Evolutionary conservation across 2,888 invertebrate species (phyloP).

Genomic region (Muscina levida): DNA sequence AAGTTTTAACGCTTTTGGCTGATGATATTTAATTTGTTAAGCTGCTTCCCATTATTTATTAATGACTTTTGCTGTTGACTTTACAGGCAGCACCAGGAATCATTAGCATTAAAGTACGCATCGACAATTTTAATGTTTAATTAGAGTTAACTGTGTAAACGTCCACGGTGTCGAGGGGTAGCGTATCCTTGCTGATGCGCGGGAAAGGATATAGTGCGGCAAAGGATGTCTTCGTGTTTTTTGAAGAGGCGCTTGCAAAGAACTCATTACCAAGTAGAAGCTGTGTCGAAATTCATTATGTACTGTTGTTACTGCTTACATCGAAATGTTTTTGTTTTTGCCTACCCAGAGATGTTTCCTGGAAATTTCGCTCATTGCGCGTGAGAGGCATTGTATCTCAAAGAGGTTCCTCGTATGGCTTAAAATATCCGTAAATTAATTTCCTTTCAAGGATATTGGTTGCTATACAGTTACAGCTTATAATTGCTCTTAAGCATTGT

Average conservation of each 20-base stretch:
- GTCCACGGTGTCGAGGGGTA: not conserved
- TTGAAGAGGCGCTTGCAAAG: not conserved
- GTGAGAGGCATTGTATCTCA: too few relatives aligned
- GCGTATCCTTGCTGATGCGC: not conserved
- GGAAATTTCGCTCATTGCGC: too few relatives aligned
- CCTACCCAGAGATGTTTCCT: too few relatives aligned
- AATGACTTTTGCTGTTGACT: not conserved
- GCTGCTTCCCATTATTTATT: constrained; percentile 2
- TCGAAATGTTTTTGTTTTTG: too few relatives aligned
- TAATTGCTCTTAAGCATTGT: not conserved
- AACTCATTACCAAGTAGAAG: not conserved
- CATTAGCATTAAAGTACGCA: constrained; percentile 40
- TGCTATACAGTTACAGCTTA: not conserved
- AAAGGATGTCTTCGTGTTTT: not conserved
- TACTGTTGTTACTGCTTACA: too few relatives aligned
- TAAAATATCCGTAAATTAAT: not conserved
- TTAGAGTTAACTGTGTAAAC: constrained; percentile 43
- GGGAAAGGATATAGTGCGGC: not conserved
- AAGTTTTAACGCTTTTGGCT: not conserved
- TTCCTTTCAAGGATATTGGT: not conserved
- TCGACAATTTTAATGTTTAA: constrained; percentile 55
- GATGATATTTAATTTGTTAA: not conserved
- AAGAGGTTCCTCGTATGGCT: too few relatives aligned
- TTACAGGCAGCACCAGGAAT: not conserved
- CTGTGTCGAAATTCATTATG: not conserved